A percentile compares a stretch with the other conserved stretches of the same genome.
These are phyloP conservation scores for Acanthosepion lycidas DNA, from an alignment of 2,888 invertebrate genomes.

Conservation along the genomic window DNA sequence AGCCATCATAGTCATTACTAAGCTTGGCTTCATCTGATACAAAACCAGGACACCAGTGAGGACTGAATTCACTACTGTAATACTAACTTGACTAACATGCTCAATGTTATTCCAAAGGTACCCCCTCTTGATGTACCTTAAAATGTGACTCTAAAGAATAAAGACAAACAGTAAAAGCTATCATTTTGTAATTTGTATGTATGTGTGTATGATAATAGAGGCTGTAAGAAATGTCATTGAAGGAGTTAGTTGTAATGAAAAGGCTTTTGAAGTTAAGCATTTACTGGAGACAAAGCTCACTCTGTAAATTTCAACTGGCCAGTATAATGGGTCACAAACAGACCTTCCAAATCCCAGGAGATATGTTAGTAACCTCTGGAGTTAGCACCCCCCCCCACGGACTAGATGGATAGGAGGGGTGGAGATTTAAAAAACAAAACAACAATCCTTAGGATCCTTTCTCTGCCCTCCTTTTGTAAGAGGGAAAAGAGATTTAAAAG, in stretches of 20 bases:
- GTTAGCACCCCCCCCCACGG: not conserved
- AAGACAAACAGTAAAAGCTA: too few relatives aligned
- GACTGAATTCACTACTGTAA: too few relatives aligned
- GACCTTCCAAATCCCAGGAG: not conserved
- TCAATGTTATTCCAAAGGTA: too few relatives aligned
- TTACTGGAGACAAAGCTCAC: not conserved
- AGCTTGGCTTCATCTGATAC: too few relatives aligned
- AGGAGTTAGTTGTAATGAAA: not conserved
- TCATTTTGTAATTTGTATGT: too few relatives aligned
- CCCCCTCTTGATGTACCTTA: too few relatives aligned
- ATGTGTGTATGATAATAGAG: not conserved
- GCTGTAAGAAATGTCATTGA: not conserved
- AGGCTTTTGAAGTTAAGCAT: not conserved
- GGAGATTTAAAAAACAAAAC: not conserved
- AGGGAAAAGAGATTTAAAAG: not conserved
- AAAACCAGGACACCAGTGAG: too few relatives aligned
- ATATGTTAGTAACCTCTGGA: not conserved
- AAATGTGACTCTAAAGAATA: too few relatives aligned
- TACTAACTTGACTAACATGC: too few relatives aligned
- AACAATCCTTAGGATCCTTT: not conserved
- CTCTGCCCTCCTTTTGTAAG: not conserved
- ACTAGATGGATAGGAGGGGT: not conserved
- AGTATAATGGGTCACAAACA: conserved; percentile 17
- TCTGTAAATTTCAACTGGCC: not conserved
- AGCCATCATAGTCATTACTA: too few relatives aligned